Conservation (phyloP, 2,797 vertebrate genomes). For the Chaetophractus vellerosus region DNA sequence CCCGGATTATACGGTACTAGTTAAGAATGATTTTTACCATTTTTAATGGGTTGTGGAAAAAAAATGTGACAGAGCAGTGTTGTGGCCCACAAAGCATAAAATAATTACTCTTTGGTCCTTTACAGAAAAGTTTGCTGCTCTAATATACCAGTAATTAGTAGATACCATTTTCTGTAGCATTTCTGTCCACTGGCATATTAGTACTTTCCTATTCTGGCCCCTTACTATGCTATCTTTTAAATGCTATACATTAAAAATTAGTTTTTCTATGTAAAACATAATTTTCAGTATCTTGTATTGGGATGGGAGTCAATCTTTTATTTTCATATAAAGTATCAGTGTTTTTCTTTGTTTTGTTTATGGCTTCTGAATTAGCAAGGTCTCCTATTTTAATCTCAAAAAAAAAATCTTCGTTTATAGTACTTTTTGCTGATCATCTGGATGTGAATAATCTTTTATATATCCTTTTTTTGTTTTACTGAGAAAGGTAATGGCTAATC, state of each 20-base stretch:
- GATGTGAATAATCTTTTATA: neutral
- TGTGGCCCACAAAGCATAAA: neutral
- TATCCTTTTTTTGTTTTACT: constrained; percentile 27
- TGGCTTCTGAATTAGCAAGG: neutral
- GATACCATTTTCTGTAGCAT: neutral
- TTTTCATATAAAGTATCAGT: neutral
- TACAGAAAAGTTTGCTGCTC: neutral
- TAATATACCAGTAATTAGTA: neutral
- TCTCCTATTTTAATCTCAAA: constrained; percentile 43
- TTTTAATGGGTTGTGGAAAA: neutral
- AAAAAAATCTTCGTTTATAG: constrained; percentile 41
- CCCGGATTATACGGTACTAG: neutral
- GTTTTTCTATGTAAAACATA: neutral
- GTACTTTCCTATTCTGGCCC: neutral
- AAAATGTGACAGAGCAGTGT: neutral
- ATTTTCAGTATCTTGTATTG: neutral
- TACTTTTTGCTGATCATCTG: neutral
- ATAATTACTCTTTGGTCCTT: neutral
- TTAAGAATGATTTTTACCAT: constrained; percentile 25
- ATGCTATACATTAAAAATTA: neutral
- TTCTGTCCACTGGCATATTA: neutral
- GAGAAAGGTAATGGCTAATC: constrained; percentile 13
- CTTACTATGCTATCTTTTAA: neutral
- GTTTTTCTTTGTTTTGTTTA: constrained; percentile 18
- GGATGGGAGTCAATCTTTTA: neutral